A percentile compares a stretch with the other conserved stretches of the same genome.
Conservation (phyloP, 2,113 vertebrate species). For the Podarcis raffonei region DNA sequence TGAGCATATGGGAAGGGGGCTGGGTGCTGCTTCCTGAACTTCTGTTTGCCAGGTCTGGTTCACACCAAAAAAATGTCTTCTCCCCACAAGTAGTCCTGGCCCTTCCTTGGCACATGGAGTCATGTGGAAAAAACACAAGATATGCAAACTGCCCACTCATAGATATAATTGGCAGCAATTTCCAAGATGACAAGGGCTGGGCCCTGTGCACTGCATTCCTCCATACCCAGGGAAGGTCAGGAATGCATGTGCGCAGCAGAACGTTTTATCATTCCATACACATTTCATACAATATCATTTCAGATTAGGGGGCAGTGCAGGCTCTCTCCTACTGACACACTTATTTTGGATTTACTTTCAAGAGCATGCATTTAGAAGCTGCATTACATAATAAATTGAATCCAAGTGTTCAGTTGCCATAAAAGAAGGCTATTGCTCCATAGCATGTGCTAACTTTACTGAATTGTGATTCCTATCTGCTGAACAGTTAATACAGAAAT, state of each 20-base stretch:
- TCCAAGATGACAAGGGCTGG: not conserved
- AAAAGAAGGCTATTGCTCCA: not conserved
- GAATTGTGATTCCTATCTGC: not conserved
- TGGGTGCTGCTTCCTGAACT: conserved; percentile 32
- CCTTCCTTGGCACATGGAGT: not conserved
- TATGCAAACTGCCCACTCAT: not conserved
- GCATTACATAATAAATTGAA: not conserved
- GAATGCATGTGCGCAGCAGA: not conserved
- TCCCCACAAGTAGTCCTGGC: not conserved
- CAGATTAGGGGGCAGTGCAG: not conserved
- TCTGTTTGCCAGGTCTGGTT: not conserved
- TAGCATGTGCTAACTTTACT: not conserved
- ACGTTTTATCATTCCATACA: not conserved
- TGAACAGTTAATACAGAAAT: not conserved
- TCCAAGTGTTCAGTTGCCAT: not conserved
- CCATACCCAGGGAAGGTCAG: not conserved
- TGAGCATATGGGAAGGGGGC: not conserved
- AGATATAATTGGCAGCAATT: not conserved
- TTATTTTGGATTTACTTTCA: not conserved
- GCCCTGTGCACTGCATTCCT: not conserved
- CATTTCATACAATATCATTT: not conserved
- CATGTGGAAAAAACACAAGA: not conserved
- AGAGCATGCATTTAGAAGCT: not conserved
- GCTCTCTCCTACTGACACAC: too few relatives aligned
- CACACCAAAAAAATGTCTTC: not conserved